These are phyloP conservation scores for Drosophila ezoana DNA, from an alignment of 2,888 invertebrate genomes.

Conservation along the genomic window DNA sequence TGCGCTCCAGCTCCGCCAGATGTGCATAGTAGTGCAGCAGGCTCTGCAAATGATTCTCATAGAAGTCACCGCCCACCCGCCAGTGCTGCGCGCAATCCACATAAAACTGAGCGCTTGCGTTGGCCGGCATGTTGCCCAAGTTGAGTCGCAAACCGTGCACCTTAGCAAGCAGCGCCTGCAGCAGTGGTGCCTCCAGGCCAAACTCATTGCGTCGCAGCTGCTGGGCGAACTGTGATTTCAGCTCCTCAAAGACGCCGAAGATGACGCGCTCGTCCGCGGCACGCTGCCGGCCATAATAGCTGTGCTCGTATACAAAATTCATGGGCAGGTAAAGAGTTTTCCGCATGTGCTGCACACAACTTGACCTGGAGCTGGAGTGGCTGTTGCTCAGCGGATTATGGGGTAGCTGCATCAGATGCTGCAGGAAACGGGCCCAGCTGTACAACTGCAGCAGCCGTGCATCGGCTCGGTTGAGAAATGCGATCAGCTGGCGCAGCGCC, in stretches of 20 bases:
- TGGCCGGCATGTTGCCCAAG: slow-evolving; percentile 75
- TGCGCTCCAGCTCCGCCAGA: slow-evolving; percentile 49
- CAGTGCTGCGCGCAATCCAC: slow-evolving; percentile 50
- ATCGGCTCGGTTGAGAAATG: slow-evolving; percentile 57
- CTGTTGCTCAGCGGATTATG: slow-evolving; percentile 58
- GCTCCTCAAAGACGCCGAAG: slow-evolving; percentile 60
- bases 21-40: slow-evolving; percentile 61
- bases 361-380: background rate
- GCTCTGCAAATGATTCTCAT: slow-evolving; percentile 73
- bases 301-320: slow-evolving; percentile 76
- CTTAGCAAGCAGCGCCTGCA: slow-evolving; percentile 64
- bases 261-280: slow-evolving; percentile 65
- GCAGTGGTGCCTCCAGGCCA: slow-evolving; percentile 41
- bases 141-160: slow-evolving; percentile 66
- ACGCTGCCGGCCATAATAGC: slow-evolving; percentile 55
- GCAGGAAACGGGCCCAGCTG: slow-evolving; percentile 68
- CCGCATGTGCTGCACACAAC: slow-evolving; percentile 78
- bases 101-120: slow-evolving; percentile 61
- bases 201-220: slow-evolving; percentile 64
- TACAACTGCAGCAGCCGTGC: slow-evolving; percentile 61
- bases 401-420: slow-evolving; percentile 61
- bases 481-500: slow-evolving; percentile 47
- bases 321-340: slow-evolving; percentile 71
- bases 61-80: slow-evolving; percentile 63
- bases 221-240: slow-evolving; percentile 62